Conservation (phyloP, 2,888 invertebrate genomes). For the Morpho achilles region DNA sequence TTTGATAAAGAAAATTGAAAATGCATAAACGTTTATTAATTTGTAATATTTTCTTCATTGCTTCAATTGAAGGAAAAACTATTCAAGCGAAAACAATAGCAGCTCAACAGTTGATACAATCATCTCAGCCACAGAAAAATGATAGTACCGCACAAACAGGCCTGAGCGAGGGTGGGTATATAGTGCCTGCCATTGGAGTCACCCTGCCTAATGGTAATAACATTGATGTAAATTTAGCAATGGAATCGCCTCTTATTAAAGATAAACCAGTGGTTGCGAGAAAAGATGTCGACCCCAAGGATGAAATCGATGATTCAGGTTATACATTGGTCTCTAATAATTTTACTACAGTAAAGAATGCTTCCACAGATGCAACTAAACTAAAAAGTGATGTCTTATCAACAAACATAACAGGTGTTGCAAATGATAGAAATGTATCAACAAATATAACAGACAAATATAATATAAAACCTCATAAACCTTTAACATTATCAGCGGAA, state of each 20-base stretch:
- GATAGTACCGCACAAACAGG: conserved; percentile 38
- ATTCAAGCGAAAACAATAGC: conserved; percentile 26
- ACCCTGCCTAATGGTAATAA: conserved; percentile 42
- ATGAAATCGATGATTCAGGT: conserved; percentile 22
- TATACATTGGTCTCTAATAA: conserved; percentile 1
- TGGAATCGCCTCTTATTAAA: conserved; percentile 45
- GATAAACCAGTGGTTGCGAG: conserved; percentile 32
- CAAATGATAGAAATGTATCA: conserved; percentile 20
- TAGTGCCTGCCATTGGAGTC: conserved; percentile 38
- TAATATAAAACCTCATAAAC: conserved; percentile 44
- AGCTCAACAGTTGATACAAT: conserved; percentile 16
- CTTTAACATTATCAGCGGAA: conserved; percentile 48
- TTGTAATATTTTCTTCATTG: conserved; percentile 37
- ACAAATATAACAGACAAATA: conserved; percentile 24
- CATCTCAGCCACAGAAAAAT: conserved; percentile 23
- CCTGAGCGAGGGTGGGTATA: conserved; percentile 51
- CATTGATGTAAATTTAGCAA: conserved; percentile 38
- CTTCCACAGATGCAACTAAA: not conserved
- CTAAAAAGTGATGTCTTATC: not conserved
- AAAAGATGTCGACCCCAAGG: conserved; percentile 33
- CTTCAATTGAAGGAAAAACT: conserved; percentile 33
- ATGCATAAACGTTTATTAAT: conserved; percentile 39
- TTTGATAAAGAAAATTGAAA: conserved; percentile 18
- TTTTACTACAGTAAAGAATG: no score
- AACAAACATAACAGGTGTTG: not conserved